Base-by-base conservation (phyloP, 2,888 invertebrate species). In the Anticlea derivata region DNA sequence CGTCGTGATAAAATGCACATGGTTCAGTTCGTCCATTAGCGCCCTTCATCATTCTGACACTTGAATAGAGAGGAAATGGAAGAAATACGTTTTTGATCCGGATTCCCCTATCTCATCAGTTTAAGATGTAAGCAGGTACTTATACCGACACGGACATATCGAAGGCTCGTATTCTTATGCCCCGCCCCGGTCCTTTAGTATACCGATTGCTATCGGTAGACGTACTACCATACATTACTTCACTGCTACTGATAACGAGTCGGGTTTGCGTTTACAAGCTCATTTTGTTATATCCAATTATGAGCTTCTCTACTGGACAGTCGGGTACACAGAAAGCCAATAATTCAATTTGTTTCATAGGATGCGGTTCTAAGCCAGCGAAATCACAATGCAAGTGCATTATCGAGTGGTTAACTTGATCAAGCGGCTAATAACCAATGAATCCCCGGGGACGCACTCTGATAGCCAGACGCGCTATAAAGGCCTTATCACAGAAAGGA, bases 311-410 rank as follows among this genome's bases (percentile, higher is more conserved):
- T n/a, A n/a, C n/a, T n/a, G n/a, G n/a, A n/a, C n/a, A n/a, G n/a
- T n/a, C n/a, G n/a, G n/a, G n/a, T n/a, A n/a, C n/a, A n/a, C n/a
- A n/a, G n/a, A n/a, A n/a, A n/a, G n/a, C n/a, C 33, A 5, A 1
- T 33, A 34, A 34, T 7, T 11, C 10, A 34, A 34, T 33, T 33
- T 8, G 17, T 10, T n/a, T n/a, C n/a, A 20, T 20, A 8, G 75
- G 75, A 70, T 67, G 68, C 69, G 69, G 67, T 68, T 67, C 51
- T 43, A 39, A 7, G 17, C 23, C 29, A 10, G 34, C 12, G n/a
- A 43, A 41, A 50, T 45, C n/a, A 26, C 30, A 54, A 23, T 48
- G 34, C 35, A 40, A 44, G 35, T 47, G 52, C 38, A 47, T 47
- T 47, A 52, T 35, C 34, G 46, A 43, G 35, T 10, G 27, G 17